These are phyloP conservation scores for Apoda limacodes DNA, from an alignment of 2,888 invertebrate genomes.

Conservation along the genomic window DNA sequence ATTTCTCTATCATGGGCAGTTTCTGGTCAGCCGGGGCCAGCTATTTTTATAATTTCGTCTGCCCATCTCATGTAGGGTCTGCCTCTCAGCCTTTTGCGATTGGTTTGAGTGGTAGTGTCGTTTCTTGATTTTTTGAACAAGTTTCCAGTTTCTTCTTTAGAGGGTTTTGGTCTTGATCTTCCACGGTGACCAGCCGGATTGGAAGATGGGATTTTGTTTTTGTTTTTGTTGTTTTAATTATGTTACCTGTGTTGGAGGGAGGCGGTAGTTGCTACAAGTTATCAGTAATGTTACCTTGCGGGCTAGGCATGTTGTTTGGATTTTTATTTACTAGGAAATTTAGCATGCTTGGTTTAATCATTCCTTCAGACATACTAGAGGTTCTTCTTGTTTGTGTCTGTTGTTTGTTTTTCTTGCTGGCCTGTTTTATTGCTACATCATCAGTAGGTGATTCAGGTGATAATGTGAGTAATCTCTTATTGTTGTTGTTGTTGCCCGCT, in stretches of 20 bases:
- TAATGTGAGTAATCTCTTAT: slow-evolving; percentile 12
- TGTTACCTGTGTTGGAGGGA: slow-evolving; percentile 3
- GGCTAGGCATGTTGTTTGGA: slow-evolving; percentile 5
- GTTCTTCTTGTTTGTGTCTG: slow-evolving; percentile 14
- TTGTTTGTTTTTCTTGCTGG: not conserved
- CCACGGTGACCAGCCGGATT: too few species aligned
- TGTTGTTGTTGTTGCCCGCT: too few species aligned
- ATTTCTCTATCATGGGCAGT: too few species aligned
- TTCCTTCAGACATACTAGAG: slow-evolving; percentile 16
- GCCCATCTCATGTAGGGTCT: too few species aligned
- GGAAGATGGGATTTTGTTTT: slow-evolving; percentile 20
- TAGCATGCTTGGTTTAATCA: too few species aligned
- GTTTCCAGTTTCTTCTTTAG: slow-evolving; percentile 13
- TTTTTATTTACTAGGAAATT: slow-evolving; percentile 17
- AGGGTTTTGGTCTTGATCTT: too few species aligned
- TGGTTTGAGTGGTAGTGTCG: too few species aligned
- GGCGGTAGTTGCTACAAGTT: slow-evolving; percentile 14
- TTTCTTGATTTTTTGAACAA: too few species aligned
- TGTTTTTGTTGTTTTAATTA: slow-evolving; percentile 1
- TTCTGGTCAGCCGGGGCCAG: too few species aligned
- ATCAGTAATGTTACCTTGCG: slow-evolving; percentile 3
- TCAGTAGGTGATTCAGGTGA: too few species aligned
- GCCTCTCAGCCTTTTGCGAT: too few species aligned
- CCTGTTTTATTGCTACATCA: not conserved
- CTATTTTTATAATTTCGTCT: too few species aligned